Base-by-base conservation (phyloP, 2,888 invertebrate species). In the Dermolepida albohirtum region DNA sequence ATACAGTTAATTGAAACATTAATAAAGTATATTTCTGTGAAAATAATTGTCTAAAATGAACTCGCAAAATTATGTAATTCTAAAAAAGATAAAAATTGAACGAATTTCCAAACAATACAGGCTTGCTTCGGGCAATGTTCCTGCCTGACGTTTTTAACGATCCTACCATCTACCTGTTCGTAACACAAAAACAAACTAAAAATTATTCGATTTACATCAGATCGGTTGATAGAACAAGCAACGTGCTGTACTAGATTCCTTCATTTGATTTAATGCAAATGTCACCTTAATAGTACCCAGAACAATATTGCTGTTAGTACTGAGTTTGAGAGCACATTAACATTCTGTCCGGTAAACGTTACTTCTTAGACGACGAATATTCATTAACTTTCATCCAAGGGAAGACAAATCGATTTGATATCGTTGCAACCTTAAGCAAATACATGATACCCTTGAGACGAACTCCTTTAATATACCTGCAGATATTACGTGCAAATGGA, bases 171-270 rank as follows among this genome's bases (percentile, higher is more conserved):
- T 44, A 62, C 47, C 47, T 62, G 59, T 16, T 34, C 39, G 5
- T 34, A 29, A 17, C 4, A 7, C 16, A 59, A 62, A 62, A 16
- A 12, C 39, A 6, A 34, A 34, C 8, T 10, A 34, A 34, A 12
- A 62, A 62, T 62, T 62, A 47, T 34, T 34, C 16, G 47, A 34
- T 29, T 8, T 62, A 39, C 59, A 62, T 62, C 44, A 62, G 34
- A 34, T 39, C 11, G 49, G 34, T 40, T 16, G 17, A 16, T 47
- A 27, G 49, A 14, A 47, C 47, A 47, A 62, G n/a, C 47, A 62
- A 39, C 59, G 34, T 34, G 14, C 27, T 62, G 47, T 47, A 62
- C 34, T 16, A 62, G 34, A 47, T 34, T 39, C 11, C 27, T 47
- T 34, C 47, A 47, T 10, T 43, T 34, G 47, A 62, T 34, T 44